Evolutionary conservation across 2,888 invertebrate species (phyloP).

Genomic region (Apamea crenata): DNA sequence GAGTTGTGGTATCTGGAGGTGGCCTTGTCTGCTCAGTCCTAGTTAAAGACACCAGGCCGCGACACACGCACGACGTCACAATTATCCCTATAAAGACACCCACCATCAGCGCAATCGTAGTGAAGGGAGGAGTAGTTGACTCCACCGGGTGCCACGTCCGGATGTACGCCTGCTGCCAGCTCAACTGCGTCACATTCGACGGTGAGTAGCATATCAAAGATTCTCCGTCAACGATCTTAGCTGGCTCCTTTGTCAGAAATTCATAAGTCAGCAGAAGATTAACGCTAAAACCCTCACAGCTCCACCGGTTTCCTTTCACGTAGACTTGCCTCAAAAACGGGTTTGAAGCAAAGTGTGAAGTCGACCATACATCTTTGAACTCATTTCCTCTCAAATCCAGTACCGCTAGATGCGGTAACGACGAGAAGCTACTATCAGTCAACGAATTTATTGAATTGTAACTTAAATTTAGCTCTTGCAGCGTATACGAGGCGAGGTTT

Average conservation of each 20-base stretch:
- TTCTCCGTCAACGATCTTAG: conserved; percentile 83
- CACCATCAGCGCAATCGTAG: conserved; percentile 89
- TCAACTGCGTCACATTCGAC: conserved; percentile 91
- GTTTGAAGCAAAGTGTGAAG: conserved; percentile 91
- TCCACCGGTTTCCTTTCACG: conserved; percentile 94
- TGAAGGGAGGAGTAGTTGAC: conserved; percentile 85
- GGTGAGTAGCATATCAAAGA: conserved; percentile 93
- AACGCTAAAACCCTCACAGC: conserved; percentile 92
- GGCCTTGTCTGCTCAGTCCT: conserved; percentile 77
- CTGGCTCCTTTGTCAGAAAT: conserved; percentile 90
- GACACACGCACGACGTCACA: conserved; percentile 90
- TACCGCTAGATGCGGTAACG: conserved; percentile 91
- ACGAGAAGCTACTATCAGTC: conserved; percentile 91
- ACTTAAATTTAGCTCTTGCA: conserved; percentile 91
- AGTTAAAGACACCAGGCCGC: conserved; percentile 87
- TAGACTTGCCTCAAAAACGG: conserved; percentile 90
- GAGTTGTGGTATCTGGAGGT: conserved; percentile 83
- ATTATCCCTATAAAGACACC: conserved; percentile 89
- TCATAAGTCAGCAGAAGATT: conserved; percentile 91
- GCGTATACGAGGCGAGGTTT: conserved; percentile 89
- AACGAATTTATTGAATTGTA: conserved; percentile 91
- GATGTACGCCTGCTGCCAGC: conserved; percentile 93
- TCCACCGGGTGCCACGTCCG: conserved; percentile 90
- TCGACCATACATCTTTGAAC: conserved; percentile 91
- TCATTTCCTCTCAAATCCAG: conserved; percentile 93